Evolutionary conservation across 2,113 vertebrate genomes (phyloP).

Genomic region (Mionectes macconnelli): DNA sequence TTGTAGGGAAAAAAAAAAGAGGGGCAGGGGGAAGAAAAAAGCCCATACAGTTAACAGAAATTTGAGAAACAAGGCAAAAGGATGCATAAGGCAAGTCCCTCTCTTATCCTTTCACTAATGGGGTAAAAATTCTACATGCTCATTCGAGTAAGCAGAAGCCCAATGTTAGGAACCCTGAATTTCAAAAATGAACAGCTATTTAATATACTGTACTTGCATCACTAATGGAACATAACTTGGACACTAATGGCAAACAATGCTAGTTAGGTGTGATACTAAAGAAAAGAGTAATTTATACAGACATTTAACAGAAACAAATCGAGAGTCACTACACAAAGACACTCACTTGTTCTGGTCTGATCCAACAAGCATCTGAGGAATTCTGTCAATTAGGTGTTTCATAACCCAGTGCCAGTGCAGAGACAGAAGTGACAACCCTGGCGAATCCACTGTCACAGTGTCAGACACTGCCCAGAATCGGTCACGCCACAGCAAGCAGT

Average conservation of each 20-base stretch:
- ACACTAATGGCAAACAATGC: background rate
- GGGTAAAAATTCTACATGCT: background rate
- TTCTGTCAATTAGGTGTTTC: conserved; percentile 83
- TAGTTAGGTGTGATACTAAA: background rate
- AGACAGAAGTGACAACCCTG: conserved; percentile 85
- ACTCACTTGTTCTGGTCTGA: conserved; percentile 83
- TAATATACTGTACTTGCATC: background rate
- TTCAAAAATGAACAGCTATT: background rate
- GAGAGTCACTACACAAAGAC: background rate
- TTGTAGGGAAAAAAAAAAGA: background rate
- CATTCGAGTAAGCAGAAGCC: background rate
- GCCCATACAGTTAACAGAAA: background rate
- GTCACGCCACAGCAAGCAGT: conserved; percentile 84
- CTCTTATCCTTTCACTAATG: background rate
- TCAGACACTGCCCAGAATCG: conserved; percentile 87
- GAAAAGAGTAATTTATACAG: background rate
- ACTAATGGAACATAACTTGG: background rate
- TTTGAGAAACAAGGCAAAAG: background rate
- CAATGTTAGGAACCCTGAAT: background rate
- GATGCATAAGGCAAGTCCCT: rapidly evolving
- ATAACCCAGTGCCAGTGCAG: conserved; percentile 98
- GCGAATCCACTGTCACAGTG: conserved; percentile 75
- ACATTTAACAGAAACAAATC: background rate
- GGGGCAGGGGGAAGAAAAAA: background rate
- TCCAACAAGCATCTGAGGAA: conserved; percentile 83